Conservation (phyloP, 2,797 vertebrate species). For the Crenichthys baileyi region DNA sequence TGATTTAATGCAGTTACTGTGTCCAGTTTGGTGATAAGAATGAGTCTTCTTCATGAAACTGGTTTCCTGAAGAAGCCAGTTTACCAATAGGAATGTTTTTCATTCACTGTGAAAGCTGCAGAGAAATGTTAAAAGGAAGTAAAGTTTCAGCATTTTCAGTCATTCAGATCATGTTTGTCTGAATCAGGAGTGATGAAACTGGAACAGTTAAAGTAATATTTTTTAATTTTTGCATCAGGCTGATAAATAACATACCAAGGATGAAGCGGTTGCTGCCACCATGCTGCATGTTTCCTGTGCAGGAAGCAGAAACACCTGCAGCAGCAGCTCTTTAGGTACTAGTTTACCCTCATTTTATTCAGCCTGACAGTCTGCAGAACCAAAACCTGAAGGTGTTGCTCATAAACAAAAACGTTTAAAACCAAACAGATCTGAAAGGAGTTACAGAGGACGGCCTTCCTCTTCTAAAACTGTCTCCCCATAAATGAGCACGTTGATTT, state of each 20-base stretch:
- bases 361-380: background rate
- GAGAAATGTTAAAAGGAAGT: too few species aligned
- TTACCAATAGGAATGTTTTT: too few species aligned
- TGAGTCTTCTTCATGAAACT: too few species aligned
- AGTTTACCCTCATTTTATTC: too few species aligned
- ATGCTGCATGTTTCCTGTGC: background rate
- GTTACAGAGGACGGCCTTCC: too few species aligned
- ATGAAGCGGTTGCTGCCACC: background rate
- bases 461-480: too few species aligned
- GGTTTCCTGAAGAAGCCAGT: too few species aligned
- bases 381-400: background rate
- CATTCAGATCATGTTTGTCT: background rate
- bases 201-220: too few species aligned
- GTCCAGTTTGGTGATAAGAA: too few species aligned
- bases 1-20: too few species aligned
- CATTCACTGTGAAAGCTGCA: too few species aligned
- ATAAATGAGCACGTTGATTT: background rate
- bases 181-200: background rate
- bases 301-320: background rate
- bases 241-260: background rate
- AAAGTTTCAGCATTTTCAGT: background rate
- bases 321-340: background rate
- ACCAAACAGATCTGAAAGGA: background rate
- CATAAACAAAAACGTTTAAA: background rate
- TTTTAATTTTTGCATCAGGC: background rate